phyloP scores from a whole-genome alignment of 2,113 vertebrate species.

The Psettodes erumei region DNA sequence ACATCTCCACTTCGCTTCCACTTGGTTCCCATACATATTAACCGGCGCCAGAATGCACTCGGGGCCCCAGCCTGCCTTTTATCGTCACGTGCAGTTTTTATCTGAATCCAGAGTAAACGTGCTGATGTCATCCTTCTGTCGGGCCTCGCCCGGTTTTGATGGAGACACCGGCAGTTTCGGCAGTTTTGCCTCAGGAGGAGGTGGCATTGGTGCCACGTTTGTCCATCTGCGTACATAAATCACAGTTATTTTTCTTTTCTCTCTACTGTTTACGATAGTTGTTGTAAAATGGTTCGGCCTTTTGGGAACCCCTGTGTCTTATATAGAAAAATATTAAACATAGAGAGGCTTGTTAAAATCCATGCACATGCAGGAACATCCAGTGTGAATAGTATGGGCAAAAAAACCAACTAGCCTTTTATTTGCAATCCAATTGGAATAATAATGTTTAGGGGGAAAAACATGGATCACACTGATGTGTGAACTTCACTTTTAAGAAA shows the following conservation, averaged over 20 bases:
- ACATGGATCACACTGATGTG: background rate
- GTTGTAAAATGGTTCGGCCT: background rate
- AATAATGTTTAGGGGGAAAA: background rate
- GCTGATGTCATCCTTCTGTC: slow-evolving; percentile 24
- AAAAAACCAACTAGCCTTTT: background rate
- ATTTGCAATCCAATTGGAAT: background rate
- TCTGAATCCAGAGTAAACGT: background rate
- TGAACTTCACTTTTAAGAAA: no score
- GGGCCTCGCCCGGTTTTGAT: slow-evolving; percentile 18
- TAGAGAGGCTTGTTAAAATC: background rate
- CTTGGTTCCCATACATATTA: background rate
- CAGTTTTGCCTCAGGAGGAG: slow-evolving; percentile 1
- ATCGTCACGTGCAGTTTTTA: background rate
- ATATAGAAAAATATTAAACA: background rate
- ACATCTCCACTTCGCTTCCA: background rate
- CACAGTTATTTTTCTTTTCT: background rate
- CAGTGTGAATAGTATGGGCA: no score
- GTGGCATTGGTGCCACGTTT: no score
- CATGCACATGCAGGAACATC: no score
- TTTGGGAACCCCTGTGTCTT: background rate
- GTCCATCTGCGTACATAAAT: slow-evolving; percentile 1
- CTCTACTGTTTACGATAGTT: no score
- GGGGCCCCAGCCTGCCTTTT: background rate
- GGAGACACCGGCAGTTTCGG: background rate
- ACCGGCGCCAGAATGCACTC: slow-evolving; percentile 13